Evolutionary conservation across 2,113 vertebrate species (phyloP).

Genomic region (Eclectus roratus): DNA sequence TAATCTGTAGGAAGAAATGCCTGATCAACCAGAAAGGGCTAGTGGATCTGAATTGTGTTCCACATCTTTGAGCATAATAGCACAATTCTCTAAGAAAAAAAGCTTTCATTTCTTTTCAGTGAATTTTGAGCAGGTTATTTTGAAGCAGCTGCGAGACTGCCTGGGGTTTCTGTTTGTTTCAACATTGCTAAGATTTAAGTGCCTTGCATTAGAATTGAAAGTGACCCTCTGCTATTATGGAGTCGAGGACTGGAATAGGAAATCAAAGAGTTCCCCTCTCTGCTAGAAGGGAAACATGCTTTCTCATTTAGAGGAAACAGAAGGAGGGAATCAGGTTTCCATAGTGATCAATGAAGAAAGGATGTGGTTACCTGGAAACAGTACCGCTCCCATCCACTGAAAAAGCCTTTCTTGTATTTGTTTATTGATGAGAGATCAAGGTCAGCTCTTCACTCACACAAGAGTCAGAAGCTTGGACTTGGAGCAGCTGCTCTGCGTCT

Average conservation of each 20-base stretch:
- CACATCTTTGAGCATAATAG: neutral
- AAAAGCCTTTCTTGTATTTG: constrained; percentile 36
- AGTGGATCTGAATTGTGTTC: neutral
- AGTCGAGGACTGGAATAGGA: constrained; percentile 39
- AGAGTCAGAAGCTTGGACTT: neutral
- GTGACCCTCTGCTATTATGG: neutral
- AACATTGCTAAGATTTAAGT: neutral
- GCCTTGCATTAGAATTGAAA: neutral
- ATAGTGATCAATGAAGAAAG: constrained; percentile 68
- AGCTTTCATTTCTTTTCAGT: neutral
- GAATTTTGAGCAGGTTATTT: constrained; percentile 20
- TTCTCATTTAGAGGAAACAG: constrained; percentile 56
- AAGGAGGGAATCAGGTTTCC: constrained; percentile 64
- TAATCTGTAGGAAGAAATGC: neutral
- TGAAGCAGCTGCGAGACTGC: neutral
- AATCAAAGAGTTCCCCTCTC: constrained; percentile 53
- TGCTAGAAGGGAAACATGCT: constrained; percentile 30
- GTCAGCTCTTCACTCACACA: neutral
- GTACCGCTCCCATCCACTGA: neutral
- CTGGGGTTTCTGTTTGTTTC: constrained; percentile 14
- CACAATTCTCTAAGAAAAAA: neutral
- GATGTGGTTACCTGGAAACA: constrained; percentile 68
- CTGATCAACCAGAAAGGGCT: neutral
- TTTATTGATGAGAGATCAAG: constrained; percentile 56
- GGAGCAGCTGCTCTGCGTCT: neutral